Evolutionary conservation across 35 echinoderm and acorn worm genomes (phyloP).

Genomic region (Lytechinus pictus): DNA sequence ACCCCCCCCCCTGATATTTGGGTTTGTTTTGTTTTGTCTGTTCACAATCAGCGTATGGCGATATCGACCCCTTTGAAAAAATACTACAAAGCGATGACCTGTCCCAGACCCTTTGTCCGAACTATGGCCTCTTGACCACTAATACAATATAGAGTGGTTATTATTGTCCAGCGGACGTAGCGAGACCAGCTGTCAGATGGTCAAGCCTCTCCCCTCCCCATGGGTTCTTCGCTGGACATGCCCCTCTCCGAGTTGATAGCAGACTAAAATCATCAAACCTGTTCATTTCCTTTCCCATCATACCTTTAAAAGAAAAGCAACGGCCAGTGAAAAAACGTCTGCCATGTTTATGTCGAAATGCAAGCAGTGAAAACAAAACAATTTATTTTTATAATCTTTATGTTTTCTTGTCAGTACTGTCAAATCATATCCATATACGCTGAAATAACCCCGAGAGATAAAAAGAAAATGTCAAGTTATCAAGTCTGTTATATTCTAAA

Average conservation of each 20-base stretch:
- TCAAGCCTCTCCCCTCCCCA: not conserved
- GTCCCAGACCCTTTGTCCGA: not conserved
- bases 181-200: constrained; percentile 14
- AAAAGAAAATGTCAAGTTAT: too few species aligned
- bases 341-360: too few species aligned
- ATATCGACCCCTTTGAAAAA: not conserved
- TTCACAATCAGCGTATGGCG: not conserved
- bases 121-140: not conserved
- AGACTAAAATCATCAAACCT: not conserved
- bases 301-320: not conserved
- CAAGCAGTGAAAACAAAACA: too few species aligned
- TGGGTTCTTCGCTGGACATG: not conserved
- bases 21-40: too few species aligned
- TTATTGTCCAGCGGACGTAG: not conserved
- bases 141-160: constrained; percentile 23
- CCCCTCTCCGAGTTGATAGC: not conserved
- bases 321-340: too few species aligned
- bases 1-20: not conserved
- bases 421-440: too few species aligned
- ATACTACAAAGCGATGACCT: not conserved
- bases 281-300: not conserved
- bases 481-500: too few species aligned
- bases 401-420: too few species aligned
- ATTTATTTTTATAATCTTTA: too few species aligned
- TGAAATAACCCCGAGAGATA: too few species aligned